These are phyloP conservation scores for Tenualosa ilisha DNA, from an alignment of 2,797 vertebrate genomes.

Conservation along the genomic window DNA sequence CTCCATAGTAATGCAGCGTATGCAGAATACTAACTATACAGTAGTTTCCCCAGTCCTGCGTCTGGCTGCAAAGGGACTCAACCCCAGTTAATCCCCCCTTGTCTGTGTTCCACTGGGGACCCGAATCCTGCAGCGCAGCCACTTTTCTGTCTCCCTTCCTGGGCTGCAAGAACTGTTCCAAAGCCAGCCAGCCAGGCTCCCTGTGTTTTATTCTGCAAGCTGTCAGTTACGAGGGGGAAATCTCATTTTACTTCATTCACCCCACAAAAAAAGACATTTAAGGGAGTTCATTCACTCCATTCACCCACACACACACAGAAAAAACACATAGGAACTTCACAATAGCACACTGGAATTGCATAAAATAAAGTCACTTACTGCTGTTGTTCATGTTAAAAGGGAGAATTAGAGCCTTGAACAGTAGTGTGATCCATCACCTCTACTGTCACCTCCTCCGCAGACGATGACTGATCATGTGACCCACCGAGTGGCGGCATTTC, in stretches of 20 bases:
- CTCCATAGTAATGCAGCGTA: not conserved
- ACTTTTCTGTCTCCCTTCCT: not conserved
- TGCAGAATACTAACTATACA: not conserved
- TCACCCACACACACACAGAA: not conserved
- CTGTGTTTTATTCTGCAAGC: not conserved
- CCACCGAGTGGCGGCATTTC: not conserved
- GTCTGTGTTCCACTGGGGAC: not conserved
- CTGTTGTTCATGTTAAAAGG: too few species aligned
- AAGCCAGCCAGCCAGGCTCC: not conserved
- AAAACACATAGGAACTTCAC: not conserved
- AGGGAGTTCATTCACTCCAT: not conserved
- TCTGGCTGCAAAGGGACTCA: not conserved
- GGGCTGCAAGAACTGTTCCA: not conserved
- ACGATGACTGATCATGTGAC: not conserved
- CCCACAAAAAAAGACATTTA: not conserved
- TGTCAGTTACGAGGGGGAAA: not conserved
- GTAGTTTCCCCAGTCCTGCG: too few species aligned
- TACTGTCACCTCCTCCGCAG: not conserved
- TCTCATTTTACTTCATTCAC: not conserved
- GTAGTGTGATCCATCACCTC: not conserved
- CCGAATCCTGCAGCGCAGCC: not conserved
- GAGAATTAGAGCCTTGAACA: not conserved
- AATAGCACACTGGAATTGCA: too few species aligned
- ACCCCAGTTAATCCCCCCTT: not conserved
- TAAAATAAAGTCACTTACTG: too few species aligned